A percentile compares a stretch with the other conserved stretches of the same genome.
Evolutionary conservation across 2,888 invertebrate genomes (phyloP).

Genomic region (Synanthedon vespiformis): DNA sequence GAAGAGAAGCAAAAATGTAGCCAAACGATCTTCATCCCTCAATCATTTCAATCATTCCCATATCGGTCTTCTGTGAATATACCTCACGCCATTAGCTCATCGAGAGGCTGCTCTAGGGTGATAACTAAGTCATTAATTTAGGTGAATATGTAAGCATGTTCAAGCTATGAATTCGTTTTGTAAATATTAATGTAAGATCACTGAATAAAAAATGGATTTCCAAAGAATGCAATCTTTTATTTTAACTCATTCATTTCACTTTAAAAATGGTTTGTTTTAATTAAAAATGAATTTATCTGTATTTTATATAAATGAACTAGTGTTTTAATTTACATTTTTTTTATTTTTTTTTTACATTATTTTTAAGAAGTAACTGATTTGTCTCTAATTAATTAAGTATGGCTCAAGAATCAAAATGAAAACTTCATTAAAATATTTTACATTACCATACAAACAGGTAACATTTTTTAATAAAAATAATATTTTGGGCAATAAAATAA

Average conservation of each 20-base stretch:
- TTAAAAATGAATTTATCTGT: too few relatives aligned
- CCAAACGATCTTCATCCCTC: neutral
- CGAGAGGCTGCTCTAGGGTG: slow-evolving; percentile 68
- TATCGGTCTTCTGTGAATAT: slow-evolving; percentile 42
- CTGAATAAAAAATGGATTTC: slow-evolving; percentile 45
- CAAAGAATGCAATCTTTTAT: slow-evolving; percentile 38
- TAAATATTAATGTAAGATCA: slow-evolving; percentile 58
- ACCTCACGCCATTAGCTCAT: slow-evolving; percentile 51
- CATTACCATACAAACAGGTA: too few relatives aligned
- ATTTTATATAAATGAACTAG: too few relatives aligned
- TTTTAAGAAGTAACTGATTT: too few relatives aligned
- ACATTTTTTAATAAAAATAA: too few relatives aligned
- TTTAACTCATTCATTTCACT: slow-evolving; percentile 5
- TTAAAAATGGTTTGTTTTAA: too few relatives aligned
- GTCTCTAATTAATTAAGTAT: too few relatives aligned
- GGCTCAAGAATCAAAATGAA: too few relatives aligned
- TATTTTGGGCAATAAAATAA: too few relatives aligned
- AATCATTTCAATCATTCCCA: neutral
- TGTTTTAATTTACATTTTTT: too few relatives aligned
- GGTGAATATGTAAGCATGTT: slow-evolving; percentile 33
- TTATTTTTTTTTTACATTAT: too few relatives aligned
- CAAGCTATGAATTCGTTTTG: slow-evolving; percentile 36
- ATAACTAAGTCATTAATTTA: slow-evolving; percentile 69
- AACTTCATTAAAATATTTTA: too few relatives aligned
- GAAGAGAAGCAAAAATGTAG: neutral